phyloP scores from a whole-genome alignment of 1,140 invertebrate genomes.

The Choristoneura fumiferana region DNA sequence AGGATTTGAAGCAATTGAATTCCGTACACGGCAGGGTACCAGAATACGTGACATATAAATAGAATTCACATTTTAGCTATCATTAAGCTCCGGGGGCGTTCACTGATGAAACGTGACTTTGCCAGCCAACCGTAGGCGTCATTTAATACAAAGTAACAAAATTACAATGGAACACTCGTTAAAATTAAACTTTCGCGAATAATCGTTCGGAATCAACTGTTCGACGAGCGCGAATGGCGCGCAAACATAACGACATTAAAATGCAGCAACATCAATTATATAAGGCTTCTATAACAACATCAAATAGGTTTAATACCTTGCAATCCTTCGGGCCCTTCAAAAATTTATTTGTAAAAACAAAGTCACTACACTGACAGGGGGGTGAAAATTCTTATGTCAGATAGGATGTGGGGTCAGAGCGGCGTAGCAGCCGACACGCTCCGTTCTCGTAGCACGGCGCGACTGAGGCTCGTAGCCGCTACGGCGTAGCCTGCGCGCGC shows the following conservation, averaged over 20 bases:
- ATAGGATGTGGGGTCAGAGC: conserved; percentile 41
- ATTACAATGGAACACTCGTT: not conserved
- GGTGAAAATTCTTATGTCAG: conserved; percentile 31
- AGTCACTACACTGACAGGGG: conserved; percentile 44
- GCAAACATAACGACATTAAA: conserved; percentile 15
- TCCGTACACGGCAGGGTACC: not conserved
- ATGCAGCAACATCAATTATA: not conserved
- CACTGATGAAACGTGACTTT: not conserved
- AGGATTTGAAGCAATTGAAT: not conserved
- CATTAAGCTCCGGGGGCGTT: not conserved
- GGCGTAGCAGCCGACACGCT: conserved; percentile 50
- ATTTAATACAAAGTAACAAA: not conserved
- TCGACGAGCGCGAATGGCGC: not conserved
- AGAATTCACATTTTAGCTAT: conserved; percentile 9
- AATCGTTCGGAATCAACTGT: not conserved
- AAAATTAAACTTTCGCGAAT: not conserved
- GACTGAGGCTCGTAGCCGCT: conserved; percentile 59
- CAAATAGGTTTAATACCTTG: conserved; percentile 18
- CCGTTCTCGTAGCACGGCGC: conserved; percentile 53
- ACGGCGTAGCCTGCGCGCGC: conserved; percentile 62
- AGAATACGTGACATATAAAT: not conserved
- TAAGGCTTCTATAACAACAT: conserved; percentile 24
- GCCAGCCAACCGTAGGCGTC: not conserved
- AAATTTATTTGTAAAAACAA: conserved; percentile 10
- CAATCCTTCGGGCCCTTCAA: not conserved